phyloP scores from a whole-genome alignment of 2,113 vertebrate genomes.

The Ciconia boyciana region DNA sequence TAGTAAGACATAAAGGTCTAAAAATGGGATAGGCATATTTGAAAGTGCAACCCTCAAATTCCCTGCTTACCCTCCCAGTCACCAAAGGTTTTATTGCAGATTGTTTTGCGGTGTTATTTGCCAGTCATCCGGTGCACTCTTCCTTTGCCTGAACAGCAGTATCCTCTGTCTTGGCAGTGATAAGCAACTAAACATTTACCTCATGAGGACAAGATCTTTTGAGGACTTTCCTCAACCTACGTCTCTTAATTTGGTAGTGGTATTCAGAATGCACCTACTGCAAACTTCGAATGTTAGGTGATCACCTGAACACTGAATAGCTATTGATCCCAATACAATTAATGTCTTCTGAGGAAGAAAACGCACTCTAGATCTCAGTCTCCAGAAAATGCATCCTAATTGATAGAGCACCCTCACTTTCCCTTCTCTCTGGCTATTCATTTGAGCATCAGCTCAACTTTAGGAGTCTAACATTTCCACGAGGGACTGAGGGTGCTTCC shows the following conservation, averaged over 20 bases:
- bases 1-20: background rate
- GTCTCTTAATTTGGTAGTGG: background rate
- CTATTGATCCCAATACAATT: background rate
- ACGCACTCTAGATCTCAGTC: background rate
- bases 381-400: background rate
- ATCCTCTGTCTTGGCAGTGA: background rate
- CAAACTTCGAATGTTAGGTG: background rate
- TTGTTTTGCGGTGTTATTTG: background rate
- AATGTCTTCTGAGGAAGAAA: background rate
- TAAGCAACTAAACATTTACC: background rate
- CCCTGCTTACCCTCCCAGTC: background rate
- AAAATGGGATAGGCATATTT: background rate
- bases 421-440: background rate
- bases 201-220: background rate
- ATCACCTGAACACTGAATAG: background rate
- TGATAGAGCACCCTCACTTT: background rate
- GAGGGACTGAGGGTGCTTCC: background rate
- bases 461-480: background rate
- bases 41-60: background rate
- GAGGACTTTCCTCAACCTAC: background rate
- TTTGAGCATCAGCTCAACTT: background rate
- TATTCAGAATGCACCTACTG: background rate
- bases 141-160: background rate
- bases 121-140: too few relatives aligned
- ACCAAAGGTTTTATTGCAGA: background rate